Conservation (phyloP, 2,888 invertebrate species). For the Agrilus biguttatus region DNA sequence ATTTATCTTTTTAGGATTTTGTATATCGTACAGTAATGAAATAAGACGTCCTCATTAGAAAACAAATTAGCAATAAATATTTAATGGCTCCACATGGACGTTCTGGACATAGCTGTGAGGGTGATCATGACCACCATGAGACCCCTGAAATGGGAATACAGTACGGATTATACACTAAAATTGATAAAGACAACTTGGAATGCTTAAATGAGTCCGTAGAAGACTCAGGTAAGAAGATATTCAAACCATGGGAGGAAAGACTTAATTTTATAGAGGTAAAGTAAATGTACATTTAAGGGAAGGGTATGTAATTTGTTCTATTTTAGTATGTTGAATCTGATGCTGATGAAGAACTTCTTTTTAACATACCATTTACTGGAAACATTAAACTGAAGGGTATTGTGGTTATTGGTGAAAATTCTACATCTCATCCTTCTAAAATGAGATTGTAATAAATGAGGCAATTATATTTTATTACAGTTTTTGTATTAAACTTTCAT, state of each 20-base stretch:
- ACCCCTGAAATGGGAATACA: slow-evolving; percentile 56
- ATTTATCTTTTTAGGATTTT: no score
- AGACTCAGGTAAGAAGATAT: slow-evolving; percentile 76
- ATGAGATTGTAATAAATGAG: slow-evolving; percentile 64
- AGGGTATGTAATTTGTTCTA: slow-evolving; percentile 16
- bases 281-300: slow-evolving; percentile 1
- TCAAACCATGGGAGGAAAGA: slow-evolving; percentile 84
- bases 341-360: slow-evolving; percentile 86
- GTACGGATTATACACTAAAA: slow-evolving; percentile 79
- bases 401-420: slow-evolving; percentile 80
- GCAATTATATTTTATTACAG: slow-evolving; percentile 1
- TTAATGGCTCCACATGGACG: slow-evolving; percentile 41
- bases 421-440: slow-evolving; percentile 69
- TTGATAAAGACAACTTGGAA: slow-evolving; percentile 72
- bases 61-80: no score
- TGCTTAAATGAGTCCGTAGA: slow-evolving; percentile 83
- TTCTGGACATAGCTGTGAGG: slow-evolving; percentile 40
- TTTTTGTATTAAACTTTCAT: slow-evolving; percentile 1
- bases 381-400: slow-evolving; percentile 92
- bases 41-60: no score
- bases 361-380: slow-evolving; percentile 95
- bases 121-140: slow-evolving; percentile 47
- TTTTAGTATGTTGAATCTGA: slow-evolving; percentile 89
- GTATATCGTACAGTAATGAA: no score
- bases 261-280: slow-evolving; percentile 59